phyloP scores from a whole-genome alignment of 2,888 invertebrate species.

The Eutolmus rufibarbis region DNA sequence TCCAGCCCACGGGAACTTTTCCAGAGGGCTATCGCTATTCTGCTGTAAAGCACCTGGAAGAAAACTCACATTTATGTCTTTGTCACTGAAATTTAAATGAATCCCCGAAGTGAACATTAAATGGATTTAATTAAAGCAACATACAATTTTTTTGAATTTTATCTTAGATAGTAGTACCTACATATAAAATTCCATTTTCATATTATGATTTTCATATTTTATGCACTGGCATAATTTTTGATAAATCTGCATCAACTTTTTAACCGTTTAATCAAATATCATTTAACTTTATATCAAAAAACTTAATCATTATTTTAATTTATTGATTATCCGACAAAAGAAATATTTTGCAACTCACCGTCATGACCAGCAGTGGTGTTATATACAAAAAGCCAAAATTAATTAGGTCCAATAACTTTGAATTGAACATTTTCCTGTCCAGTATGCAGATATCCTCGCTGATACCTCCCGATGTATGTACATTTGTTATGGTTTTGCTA shows the following conservation, averaged over 20 bases:
- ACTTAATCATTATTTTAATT: not conserved
- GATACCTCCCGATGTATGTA: slow-evolving; percentile 59
- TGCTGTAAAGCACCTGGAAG: slow-evolving; percentile 76
- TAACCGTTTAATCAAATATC: too few relatives aligned
- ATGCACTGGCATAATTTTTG: too few relatives aligned
- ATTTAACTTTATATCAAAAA: not conserved
- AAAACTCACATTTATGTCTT: not conserved
- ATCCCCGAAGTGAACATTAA: not conserved
- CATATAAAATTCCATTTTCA: too few relatives aligned
- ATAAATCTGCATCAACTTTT: too few relatives aligned
- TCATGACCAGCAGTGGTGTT: slow-evolving; percentile 81
- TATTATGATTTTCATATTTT: too few relatives aligned
- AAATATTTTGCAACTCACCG: slow-evolving; percentile 64
- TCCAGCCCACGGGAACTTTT: slow-evolving; percentile 74
- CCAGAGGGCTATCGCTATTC: slow-evolving; percentile 86
- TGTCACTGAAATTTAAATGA: not conserved
- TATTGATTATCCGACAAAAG: not conserved
- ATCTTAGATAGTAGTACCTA: not conserved
- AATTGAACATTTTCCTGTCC: slow-evolving; percentile 79
- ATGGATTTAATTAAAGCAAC: not conserved
- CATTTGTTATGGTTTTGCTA: slow-evolving; percentile 76
- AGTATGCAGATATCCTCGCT: slow-evolving; percentile 72
- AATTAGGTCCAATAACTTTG: slow-evolving; percentile 78
- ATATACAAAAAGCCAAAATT: slow-evolving; percentile 85
- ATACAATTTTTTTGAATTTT: not conserved